These are phyloP conservation scores for Charadrius vociferus DNA, from an alignment of 2,113 vertebrate genomes.

Conservation along the genomic window DNA sequence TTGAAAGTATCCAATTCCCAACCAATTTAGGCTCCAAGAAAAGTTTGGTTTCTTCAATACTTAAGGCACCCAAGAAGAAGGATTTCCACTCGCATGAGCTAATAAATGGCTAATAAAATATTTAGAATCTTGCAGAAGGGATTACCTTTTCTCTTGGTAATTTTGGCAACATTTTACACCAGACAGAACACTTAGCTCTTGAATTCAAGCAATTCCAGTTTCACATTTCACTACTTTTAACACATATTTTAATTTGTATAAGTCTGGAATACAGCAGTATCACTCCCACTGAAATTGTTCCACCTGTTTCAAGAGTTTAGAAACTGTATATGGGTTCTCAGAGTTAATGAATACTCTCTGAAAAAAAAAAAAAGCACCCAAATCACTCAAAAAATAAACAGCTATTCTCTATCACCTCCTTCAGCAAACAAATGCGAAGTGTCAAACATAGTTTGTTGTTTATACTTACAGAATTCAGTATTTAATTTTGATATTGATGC, in stretches of 20 bases:
- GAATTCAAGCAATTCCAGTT: background rate
- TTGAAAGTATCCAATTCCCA: background rate
- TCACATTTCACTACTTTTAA: background rate
- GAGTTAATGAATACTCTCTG: background rate
- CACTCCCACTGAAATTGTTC: background rate
- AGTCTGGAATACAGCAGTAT: background rate
- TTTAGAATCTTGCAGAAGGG: background rate
- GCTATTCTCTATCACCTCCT: background rate
- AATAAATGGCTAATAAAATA: background rate
- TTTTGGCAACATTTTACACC: background rate
- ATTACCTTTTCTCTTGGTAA: background rate
- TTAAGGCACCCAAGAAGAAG: background rate
- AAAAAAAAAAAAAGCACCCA: background rate
- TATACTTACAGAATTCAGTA: background rate
- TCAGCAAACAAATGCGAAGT: background rate
- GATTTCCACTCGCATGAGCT: background rate
- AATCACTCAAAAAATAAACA: background rate
- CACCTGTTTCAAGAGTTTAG: background rate
- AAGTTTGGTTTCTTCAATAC: background rate
- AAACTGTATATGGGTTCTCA: background rate
- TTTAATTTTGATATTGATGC: background rate
- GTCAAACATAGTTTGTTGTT: background rate
- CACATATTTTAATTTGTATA: background rate
- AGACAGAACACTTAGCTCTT: background rate
- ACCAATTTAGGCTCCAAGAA: background rate